phyloP scores from a whole-genome alignment of 2,888 invertebrate genomes.

The Archips crataeganus region DNA sequence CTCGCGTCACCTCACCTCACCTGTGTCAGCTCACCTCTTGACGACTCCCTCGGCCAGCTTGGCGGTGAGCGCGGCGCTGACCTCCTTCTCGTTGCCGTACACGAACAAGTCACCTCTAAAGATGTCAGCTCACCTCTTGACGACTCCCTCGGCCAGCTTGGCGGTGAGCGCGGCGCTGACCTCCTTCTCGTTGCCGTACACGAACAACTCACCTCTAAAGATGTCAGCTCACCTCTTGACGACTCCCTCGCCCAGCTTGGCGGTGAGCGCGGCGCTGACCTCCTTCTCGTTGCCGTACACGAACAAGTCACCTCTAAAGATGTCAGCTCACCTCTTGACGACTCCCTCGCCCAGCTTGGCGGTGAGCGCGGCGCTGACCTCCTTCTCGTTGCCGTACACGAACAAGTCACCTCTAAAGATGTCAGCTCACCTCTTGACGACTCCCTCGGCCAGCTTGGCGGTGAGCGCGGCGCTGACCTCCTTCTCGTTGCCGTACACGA shows the following conservation, averaged over 20 bases:
- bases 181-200: too few species aligned
- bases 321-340: slow-evolving; percentile 87
- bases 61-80: too few species aligned
- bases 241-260: slow-evolving; percentile 88
- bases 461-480: slow-evolving; percentile 86
- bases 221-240: slow-evolving; percentile 88
- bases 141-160: slow-evolving; percentile 88
- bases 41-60: too few species aligned
- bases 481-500: too few species aligned
- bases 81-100: too few species aligned
- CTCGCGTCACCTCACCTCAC: too few species aligned
- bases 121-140: slow-evolving; percentile 88
- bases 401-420: slow-evolving; percentile 63
- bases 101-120: slow-evolving; percentile 55
- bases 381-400: too few species aligned
- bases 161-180: slow-evolving; percentile 87
- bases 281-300: too few species aligned
- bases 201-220: slow-evolving; percentile 55
- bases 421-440: slow-evolving; percentile 87
- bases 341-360: slow-evolving; percentile 88
- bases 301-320: slow-evolving; percentile 61
- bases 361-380: slow-evolving; percentile 84
- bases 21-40: too few species aligned
- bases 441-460: slow-evolving; percentile 88
- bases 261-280: slow-evolving; percentile 87